Conservation (phyloP, 2,113 vertebrate genomes). For the Pteropus alecto region DNA sequence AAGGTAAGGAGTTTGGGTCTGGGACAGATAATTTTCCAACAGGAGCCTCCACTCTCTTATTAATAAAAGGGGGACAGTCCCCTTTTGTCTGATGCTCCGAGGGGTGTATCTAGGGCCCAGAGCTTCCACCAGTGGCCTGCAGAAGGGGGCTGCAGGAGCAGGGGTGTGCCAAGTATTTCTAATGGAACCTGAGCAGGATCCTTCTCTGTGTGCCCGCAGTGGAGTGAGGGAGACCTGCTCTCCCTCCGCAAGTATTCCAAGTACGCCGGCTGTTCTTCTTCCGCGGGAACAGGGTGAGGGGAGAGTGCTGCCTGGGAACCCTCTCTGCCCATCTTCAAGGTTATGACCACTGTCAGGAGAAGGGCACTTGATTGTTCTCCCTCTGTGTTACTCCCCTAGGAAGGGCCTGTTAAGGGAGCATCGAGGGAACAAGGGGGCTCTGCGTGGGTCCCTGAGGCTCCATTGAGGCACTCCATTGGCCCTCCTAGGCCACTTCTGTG, state of each 20-base stretch:
- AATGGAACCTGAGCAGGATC: background rate
- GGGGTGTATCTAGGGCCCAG: slow-evolving; percentile 58
- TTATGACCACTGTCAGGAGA: background rate
- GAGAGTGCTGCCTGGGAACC: background rate
- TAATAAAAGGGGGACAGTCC: slow-evolving; percentile 67
- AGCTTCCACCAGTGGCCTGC: background rate
- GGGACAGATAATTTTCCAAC: slow-evolving; percentile 70
- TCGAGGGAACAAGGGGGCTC: background rate
- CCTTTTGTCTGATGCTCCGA: slow-evolving; percentile 66
- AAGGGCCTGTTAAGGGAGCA: background rate
- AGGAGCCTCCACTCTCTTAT: slow-evolving; percentile 33
- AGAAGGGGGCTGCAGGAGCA: background rate
- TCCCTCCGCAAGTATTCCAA: background rate
- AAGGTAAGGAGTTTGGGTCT: slow-evolving; percentile 30
- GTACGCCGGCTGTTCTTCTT: background rate
- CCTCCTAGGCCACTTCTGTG: background rate
- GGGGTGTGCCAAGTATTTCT: background rate
- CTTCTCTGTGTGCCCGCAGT: background rate
- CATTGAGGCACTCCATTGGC: background rate
- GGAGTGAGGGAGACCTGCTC: background rate
- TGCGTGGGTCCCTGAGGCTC: background rate
- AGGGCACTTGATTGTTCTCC: slow-evolving; percentile 36
- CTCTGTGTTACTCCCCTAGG: background rate
- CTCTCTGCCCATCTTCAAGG: slow-evolving; percentile 42
- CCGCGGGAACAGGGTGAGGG: background rate